Conservation (phyloP, 2,113 vertebrate genomes). For the Clarias gariepinus region DNA sequence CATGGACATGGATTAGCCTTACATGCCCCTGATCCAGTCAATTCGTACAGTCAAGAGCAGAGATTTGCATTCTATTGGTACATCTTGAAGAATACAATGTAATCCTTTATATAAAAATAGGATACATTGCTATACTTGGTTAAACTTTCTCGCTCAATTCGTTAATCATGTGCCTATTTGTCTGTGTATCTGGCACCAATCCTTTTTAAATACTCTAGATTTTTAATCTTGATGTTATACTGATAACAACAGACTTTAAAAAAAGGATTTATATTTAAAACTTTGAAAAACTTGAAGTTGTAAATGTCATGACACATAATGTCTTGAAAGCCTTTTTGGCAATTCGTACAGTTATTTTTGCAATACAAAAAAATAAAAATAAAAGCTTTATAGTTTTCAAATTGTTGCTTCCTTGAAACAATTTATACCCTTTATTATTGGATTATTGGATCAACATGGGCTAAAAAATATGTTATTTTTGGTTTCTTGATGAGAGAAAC, state of each 20-base stretch:
- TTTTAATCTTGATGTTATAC: neutral
- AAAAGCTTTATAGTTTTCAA: neutral
- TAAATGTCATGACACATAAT: neutral
- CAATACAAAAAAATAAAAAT: neutral
- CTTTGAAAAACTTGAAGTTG: neutral
- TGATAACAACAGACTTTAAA: neutral
- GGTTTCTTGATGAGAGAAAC: neutral
- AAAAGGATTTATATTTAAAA: neutral
- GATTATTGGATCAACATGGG: neutral
- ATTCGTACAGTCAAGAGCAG: neutral
- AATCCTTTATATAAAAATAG: neutral
- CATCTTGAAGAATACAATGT: neutral
- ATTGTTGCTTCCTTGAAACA: neutral
- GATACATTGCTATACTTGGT: neutral
- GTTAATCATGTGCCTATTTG: neutral
- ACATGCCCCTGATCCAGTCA: no score
- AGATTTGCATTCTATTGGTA: neutral
- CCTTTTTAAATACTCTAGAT: neutral
- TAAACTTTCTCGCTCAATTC: neutral
- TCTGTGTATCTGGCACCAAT: neutral
- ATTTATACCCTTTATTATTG: neutral
- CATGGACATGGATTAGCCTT: no score
- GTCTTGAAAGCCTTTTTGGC: neutral
- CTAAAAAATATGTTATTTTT: neutral
- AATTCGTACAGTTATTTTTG: neutral